These are phyloP conservation scores for Spicauda simplicius DNA, from an alignment of 2,888 invertebrate genomes.

Conservation along the genomic window DNA sequence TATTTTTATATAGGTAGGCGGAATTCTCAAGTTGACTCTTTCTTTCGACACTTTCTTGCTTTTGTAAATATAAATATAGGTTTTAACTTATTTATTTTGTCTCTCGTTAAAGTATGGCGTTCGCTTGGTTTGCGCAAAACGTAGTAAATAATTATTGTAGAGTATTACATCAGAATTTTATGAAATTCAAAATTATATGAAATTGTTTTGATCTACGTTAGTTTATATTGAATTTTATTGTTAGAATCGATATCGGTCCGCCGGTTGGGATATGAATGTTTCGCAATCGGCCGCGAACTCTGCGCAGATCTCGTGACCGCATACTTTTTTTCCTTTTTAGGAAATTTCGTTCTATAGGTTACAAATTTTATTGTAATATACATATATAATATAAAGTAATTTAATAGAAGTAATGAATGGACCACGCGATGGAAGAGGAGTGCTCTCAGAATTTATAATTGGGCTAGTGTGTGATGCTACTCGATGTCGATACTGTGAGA, in stretches of 20 bases:
- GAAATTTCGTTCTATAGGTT: conserved; percentile 82
- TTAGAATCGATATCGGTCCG: conserved; percentile 32
- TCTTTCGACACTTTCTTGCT: conserved; percentile 76
- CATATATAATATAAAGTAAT: conserved; percentile 67
- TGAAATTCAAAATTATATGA: conserved; percentile 27
- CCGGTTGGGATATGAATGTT: conserved; percentile 3
- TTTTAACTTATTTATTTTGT: conserved; percentile 81
- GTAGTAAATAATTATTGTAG: conserved; percentile 28
- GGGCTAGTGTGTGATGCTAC: conserved; percentile 69
- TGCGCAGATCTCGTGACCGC: conserved; percentile 49
- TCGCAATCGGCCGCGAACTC: conserved; percentile 27
- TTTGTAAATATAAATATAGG: conserved; percentile 81
- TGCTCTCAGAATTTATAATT: conserved; percentile 81
- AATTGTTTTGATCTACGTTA: conserved; percentile 34
- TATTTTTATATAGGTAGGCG: conserved; percentile 80
- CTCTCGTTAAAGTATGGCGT: conserved; percentile 52
- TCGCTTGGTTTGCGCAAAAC: conserved; percentile 48
- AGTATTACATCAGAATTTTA: conserved; percentile 18
- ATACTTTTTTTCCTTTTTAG: conserved; percentile 70
- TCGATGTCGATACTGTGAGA: conserved; percentile 31
- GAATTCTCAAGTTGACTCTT: conserved; percentile 70
- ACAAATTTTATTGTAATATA: conserved; percentile 82
- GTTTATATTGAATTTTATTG: conserved; percentile 36
- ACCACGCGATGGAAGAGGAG: conserved; percentile 75
- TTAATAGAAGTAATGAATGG: conserved; percentile 75